These are phyloP conservation scores for Protonibea diacanthus DNA, from an alignment of 2,797 vertebrate species.

Conservation along the genomic window DNA sequence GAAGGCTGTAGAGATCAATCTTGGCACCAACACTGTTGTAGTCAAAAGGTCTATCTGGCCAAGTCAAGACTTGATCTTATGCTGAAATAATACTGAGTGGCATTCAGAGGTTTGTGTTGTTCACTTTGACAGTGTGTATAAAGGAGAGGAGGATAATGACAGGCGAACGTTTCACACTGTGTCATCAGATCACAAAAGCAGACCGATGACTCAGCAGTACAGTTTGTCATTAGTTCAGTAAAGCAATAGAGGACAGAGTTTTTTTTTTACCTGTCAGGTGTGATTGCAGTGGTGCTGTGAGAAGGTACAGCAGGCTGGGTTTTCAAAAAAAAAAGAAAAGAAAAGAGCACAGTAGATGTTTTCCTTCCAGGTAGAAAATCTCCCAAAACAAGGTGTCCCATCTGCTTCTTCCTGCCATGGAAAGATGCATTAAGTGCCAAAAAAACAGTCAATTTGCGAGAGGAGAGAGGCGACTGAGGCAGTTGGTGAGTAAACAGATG, in stretches of 20 bases:
- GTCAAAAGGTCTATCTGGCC: slow-evolving; percentile 2
- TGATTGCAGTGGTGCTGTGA: slow-evolving; percentile 5
- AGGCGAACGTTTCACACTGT: slow-evolving; percentile 1
- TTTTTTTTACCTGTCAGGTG: slow-evolving; percentile 6
- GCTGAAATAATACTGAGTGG: slow-evolving; percentile 6
- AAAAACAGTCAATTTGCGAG: slow-evolving; percentile 1
- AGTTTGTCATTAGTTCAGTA: slow-evolving; percentile 15
- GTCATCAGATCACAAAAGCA: slow-evolving; percentile 26
- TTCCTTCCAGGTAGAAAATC: slow-evolving; percentile 10
- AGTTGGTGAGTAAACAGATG: slow-evolving; percentile 22
- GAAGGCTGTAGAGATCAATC: neutral
- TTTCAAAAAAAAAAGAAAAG: neutral
- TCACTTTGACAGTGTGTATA: slow-evolving; percentile 3
- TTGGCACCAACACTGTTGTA: neutral
- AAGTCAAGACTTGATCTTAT: neutral
- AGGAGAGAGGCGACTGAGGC: slow-evolving; percentile 3
- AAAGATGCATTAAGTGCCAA: neutral
- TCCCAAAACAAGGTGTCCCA: neutral
- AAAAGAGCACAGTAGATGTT: neutral
- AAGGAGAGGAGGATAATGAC: slow-evolving; percentile 13
- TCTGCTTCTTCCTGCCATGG: neutral
- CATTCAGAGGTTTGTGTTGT: neutral
- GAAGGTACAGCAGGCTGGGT: neutral
- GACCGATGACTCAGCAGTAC: slow-evolving; percentile 16
- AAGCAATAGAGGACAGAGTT: neutral